Evolutionary conservation across 2,888 invertebrate species (phyloP), one percentile per base, ranked within the genome.

Genomic region (Limnephilus auricula): DNA sequence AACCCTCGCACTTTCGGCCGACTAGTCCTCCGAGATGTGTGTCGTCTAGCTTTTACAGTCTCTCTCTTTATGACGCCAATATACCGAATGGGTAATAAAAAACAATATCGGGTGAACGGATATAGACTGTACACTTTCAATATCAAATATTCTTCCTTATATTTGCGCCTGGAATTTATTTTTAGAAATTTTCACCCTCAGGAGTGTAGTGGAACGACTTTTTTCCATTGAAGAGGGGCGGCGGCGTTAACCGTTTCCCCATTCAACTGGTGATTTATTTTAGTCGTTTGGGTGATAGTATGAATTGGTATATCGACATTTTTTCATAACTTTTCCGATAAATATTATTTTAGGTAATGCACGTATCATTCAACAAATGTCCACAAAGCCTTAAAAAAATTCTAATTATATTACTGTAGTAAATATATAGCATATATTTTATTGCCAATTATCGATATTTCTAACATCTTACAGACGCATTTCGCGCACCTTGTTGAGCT

Each of bases 11-110:
- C 84, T 80, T 45, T 82, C 37, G 37, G 13, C 79, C 89, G 82
- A 79, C 90, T 85, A 30, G 85, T 45, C 91, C 86, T 85, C 65
- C 79, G 85, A 92, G 91, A 92, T 91, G 86, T 92, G 93, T 92
- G 93, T 91, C 93, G 88, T 91, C 92, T 89, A 82, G 88, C 92
- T 89, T 93, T 93, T 92, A 92, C 91, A 90, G 90, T 89, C 78
- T 88, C 91, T 85, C 90, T 85, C 90, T 92, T 93, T 93, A 93
- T 80, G 93, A 91, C 92, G 86, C 92, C 92, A 93, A 93, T 93
- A 92, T 92, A 93, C 91, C 92, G 92, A 90, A 92, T 90, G 90
- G 93, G 91, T 91, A 92, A 92, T 93, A 93, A 93, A 93, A 93
- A 93, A 93, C 93, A 93, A 93, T 93, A 93, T 93, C 92, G 86